Conservation (phyloP, 2,888 invertebrate species). For the Mesorhabditis spiculigera region DNA sequence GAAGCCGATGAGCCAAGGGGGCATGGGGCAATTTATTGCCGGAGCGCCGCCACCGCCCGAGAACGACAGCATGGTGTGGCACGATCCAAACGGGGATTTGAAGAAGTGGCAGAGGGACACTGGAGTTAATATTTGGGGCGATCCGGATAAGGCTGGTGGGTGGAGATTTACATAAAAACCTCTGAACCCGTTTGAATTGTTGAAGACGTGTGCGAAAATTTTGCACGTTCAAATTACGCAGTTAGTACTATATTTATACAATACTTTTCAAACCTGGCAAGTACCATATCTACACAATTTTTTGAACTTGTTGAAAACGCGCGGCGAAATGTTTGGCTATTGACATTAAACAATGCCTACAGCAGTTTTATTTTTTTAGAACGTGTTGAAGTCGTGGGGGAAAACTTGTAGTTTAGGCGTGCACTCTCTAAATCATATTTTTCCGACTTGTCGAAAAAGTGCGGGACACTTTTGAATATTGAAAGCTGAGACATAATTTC, state of each 20-base stretch:
- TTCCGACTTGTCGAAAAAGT: background rate
- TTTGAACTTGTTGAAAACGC: background rate
- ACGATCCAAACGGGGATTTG: constrained; percentile 42
- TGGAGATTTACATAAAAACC: too few species aligned
- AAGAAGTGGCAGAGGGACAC: constrained; percentile 48
- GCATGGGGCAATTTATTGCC: background rate
- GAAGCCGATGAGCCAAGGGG: background rate
- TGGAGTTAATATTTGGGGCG: constrained; percentile 43
- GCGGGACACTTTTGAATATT: too few species aligned
- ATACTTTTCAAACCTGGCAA: too few species aligned
- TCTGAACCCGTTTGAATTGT: too few species aligned
- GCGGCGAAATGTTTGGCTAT: background rate
- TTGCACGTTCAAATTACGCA: too few species aligned
- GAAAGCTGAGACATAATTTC: background rate
- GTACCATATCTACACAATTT: too few species aligned
- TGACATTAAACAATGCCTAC: too few species aligned
- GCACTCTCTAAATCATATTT: background rate
- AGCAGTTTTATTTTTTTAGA: too few species aligned
- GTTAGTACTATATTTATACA: too few species aligned
- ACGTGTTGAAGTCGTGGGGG: too few species aligned
- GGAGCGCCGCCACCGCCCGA: background rate
- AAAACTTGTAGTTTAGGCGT: too few species aligned
- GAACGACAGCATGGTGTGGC: constrained; percentile 23
- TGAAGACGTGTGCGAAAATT: too few species aligned
- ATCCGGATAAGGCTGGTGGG: constrained; percentile 40